Percentiles rank a stretch among this genome's conserved stretches.
Evolutionary conservation across 2,888 invertebrate genomes (phyloP).

Genomic region (Melikaiella ostensackeni): DNA sequence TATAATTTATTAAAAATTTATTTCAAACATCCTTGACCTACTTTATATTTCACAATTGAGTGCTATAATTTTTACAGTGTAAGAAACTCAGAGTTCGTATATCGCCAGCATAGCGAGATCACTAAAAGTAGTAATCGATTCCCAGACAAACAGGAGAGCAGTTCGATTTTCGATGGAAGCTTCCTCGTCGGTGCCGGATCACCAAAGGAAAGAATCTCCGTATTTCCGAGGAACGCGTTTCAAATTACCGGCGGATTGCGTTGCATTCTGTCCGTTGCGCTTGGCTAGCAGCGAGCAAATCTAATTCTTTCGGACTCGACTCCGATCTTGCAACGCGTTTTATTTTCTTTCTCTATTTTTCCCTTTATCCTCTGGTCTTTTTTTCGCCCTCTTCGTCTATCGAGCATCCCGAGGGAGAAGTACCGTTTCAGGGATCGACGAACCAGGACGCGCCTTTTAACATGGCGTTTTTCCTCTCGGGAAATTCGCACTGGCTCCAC

Average conservation of each 20-base stretch:
- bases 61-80: background rate
- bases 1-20: too few relatives aligned
- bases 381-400: constrained; percentile 33
- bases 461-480: constrained; percentile 39
- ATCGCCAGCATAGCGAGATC: background rate
- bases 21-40: too few relatives aligned
- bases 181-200: constrained; percentile 42
- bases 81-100: background rate
- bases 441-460: constrained; percentile 38
- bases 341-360: constrained; percentile 31
- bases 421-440: constrained; percentile 38
- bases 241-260: constrained; percentile 72
- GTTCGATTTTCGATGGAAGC: constrained; percentile 37
- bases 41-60: background rate
- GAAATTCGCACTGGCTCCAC: constrained; percentile 40
- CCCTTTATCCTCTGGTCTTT: constrained; percentile 22
- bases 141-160: constrained; percentile 21
- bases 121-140: constrained; percentile 22
- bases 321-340: constrained; percentile 46
- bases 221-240: constrained; percentile 71
- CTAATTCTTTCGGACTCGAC: constrained; percentile 64
- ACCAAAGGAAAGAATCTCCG: constrained; percentile 69
- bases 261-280: constrained; percentile 73
- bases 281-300: constrained; percentile 72
- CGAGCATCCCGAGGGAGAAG: constrained; percentile 25